Percentiles rank a stretch among this genome's conserved stretches.
Evolutionary conservation across 1,140 invertebrate species (phyloP).

Genomic region (Phocides pigmalion): DNA sequence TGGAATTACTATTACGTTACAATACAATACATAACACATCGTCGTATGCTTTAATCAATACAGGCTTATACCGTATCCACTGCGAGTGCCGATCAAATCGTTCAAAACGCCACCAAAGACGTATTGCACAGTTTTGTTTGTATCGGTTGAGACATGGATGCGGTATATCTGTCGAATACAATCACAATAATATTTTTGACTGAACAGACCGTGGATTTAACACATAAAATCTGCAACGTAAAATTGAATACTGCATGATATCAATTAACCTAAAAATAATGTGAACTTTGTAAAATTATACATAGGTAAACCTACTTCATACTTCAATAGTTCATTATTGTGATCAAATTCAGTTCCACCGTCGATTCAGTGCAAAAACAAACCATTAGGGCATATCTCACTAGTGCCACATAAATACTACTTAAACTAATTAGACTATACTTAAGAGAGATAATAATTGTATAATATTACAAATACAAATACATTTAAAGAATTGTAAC

Average conservation of each 20-base stretch:
- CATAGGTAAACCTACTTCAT: background rate
- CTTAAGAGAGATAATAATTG: conserved; percentile 25
- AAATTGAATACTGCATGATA: background rate
- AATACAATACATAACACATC: conserved; percentile 20
- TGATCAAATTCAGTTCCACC: background rate
- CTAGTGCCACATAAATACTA: conserved; percentile 21
- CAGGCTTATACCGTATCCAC: conserved; percentile 14
- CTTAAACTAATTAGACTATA: conserved; percentile 12
- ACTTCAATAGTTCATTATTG: background rate
- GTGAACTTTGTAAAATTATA: background rate
- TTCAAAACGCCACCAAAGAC: too few relatives aligned
- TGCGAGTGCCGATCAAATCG: background rate
- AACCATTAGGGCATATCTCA: conserved; percentile 3
- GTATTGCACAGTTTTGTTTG: too few relatives aligned
- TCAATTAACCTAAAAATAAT: background rate
- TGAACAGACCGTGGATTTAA: background rate
- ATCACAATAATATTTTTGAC: conserved; percentile 10
- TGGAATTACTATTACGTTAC: conserved; percentile 21
- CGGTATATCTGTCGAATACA: conserved; percentile 10
- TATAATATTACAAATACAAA: conserved; percentile 30
- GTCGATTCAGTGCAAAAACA: conserved; percentile 4
- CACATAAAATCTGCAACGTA: background rate
- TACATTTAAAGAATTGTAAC: conserved; percentile 28
- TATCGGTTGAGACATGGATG: background rate
- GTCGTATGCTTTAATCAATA: conserved; percentile 3